Evolutionary conservation across 2,113 vertebrate genomes (phyloP), one percentile per base, ranked within the genome.

Genomic region (Lepisosteus osseus): DNA sequence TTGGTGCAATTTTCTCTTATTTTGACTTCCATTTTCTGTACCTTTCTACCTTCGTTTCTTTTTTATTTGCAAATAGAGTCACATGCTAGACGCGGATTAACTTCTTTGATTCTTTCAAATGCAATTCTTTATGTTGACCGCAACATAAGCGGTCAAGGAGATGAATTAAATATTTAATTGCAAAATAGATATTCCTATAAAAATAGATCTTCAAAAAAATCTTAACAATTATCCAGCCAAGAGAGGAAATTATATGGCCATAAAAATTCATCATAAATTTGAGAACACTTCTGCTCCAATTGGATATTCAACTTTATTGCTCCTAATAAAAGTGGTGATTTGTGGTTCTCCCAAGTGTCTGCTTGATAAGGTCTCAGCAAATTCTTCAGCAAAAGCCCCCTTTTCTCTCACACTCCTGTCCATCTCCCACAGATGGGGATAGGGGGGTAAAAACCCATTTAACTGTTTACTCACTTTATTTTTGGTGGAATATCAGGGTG

Each of bases 271-370:
- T 84, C 82, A 83, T 92, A 90, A 89, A 90, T 90, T 88, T 86
- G 65, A 73, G 67, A 81, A 78, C 78, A 84, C 86, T 90, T 89
- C 83, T 82, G 79, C 69, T 83, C 80, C 86, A 86, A 85, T 87
- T 87, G 86, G 84, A 88, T 83, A 76, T 81, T 78, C 17, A 72
- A 72, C 85, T 92, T 92, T 91, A 93, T 90, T 86, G 84, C 88
- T 79, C 62, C 72, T 75, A 87, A 88, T 91, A 91, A 93, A 91
- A 87, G 54, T 69, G 75, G 74, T 92, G 90, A 92, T 92, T 93
- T 91, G 89, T 90, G 85, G 88, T 77, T 78, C 83, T 84, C 84
- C 87, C 81, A 85, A 87, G 85, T 83, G 81, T 80, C 82, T 80
- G 74, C 80, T 84, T 89, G 87, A 91, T 91, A 87, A 85, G 83